These are phyloP conservation scores for Heliocidaris tuberculata DNA, from an alignment of 35 echinoderm and acorn worm genomes.

Conservation along the genomic window DNA sequence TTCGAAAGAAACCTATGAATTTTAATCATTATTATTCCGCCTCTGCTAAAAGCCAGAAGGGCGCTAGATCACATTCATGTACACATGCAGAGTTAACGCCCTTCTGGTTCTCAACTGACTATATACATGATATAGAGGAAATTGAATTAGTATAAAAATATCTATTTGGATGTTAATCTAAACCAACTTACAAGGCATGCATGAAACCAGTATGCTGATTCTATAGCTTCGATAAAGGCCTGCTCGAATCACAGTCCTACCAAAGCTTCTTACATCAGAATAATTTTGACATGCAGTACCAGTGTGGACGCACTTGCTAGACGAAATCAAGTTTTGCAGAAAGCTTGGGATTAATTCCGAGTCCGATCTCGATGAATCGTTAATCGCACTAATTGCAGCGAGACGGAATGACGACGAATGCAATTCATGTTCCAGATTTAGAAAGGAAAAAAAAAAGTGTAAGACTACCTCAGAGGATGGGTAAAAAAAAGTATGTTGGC, in stretches of 20 bases:
- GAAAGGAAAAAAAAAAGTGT: not conserved
- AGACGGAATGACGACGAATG: not conserved
- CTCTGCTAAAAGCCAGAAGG: too few relatives aligned
- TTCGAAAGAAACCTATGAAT: too few relatives aligned
- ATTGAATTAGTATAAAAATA: too few relatives aligned
- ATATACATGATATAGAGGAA: too few relatives aligned
- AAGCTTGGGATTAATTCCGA: not conserved
- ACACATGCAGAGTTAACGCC: too few relatives aligned
- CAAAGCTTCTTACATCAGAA: not conserved
- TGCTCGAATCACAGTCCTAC: not conserved
- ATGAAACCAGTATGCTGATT: too few relatives aligned
- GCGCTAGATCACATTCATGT: too few relatives aligned
- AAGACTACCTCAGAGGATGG: not conserved
- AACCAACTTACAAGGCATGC: too few relatives aligned
- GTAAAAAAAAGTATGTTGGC: not conserved
- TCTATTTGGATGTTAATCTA: too few relatives aligned
- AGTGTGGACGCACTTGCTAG: not conserved
- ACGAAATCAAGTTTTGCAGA: not conserved
- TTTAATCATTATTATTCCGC: too few relatives aligned
- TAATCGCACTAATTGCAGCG: not conserved
- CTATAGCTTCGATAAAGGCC: not conserved
- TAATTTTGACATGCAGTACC: not conserved
- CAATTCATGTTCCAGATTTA: not conserved
- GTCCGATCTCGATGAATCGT: not conserved
- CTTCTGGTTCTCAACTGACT: too few relatives aligned